Conservation (phyloP, 2,113 vertebrate species). For the Syrmaticus mikado region DNA sequence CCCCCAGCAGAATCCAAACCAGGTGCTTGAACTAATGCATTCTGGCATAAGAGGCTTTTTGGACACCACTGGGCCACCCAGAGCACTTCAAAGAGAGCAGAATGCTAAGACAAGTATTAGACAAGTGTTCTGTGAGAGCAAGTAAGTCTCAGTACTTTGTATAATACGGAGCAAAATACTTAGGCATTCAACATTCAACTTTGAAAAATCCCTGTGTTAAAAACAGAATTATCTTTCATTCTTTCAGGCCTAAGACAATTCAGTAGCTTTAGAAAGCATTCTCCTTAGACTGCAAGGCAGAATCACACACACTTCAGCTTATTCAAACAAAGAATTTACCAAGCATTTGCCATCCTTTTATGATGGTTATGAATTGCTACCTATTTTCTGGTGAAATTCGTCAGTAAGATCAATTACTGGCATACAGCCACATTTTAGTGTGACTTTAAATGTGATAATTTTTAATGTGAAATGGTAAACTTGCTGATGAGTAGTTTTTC, state of each 20-base stretch:
- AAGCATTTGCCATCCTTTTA: neutral
- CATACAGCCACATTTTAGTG: neutral
- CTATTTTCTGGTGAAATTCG: neutral
- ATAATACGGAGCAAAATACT: neutral
- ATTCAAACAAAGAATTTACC: neutral
- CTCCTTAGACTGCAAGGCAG: accelerated
- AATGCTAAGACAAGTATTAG: neutral
- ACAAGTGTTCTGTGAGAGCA: neutral
- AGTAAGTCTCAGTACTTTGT: neutral
- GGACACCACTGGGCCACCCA: neutral
- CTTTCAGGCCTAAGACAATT: neutral
- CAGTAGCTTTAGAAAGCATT: neutral
- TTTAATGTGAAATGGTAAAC: constrained; percentile 15
- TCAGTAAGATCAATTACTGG: neutral
- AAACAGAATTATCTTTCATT: neutral
- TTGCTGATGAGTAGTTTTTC: constrained; percentile 38
- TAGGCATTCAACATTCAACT: neutral
- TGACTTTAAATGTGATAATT: neutral
- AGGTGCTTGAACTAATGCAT: neutral
- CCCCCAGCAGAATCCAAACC: neutral
- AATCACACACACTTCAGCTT: neutral
- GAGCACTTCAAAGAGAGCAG: neutral
- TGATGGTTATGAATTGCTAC: neutral
- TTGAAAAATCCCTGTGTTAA: neutral
- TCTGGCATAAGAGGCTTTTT: neutral